Evolutionary conservation across 2,113 vertebrate genomes (phyloP).

Genomic region (Heteronetta atricapilla): DNA sequence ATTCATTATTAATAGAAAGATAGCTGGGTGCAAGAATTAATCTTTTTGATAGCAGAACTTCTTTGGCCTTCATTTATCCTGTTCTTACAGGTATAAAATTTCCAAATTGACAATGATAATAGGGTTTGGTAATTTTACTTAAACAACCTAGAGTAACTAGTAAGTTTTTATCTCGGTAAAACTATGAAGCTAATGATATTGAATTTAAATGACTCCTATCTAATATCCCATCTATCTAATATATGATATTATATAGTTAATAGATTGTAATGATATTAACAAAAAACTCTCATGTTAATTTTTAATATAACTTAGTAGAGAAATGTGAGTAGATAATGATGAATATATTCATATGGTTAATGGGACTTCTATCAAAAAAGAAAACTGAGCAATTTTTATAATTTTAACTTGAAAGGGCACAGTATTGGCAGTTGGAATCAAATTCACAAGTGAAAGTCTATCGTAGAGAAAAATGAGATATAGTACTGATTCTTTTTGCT

Average conservation of each 20-base stretch:
- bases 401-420: background rate
- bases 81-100: background rate
- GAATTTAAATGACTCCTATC: background rate
- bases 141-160: background rate
- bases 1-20: background rate
- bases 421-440: background rate
- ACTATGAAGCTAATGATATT: background rate
- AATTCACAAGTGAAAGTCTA: background rate
- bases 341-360: background rate
- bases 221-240: background rate
- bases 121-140: background rate
- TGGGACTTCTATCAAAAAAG: background rate
- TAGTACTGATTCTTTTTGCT: background rate
- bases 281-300: constrained; percentile 24
- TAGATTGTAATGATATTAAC: constrained; percentile 9
- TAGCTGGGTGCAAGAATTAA: background rate
- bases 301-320: background rate
- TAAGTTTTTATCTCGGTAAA: background rate
- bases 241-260: background rate
- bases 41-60: background rate
- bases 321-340: constrained; percentile 28
- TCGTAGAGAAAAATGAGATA: background rate
- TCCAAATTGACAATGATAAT: background rate
- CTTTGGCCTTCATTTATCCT: background rate
- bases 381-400: background rate